phyloP scores from a whole-genome alignment of 2,113 vertebrate species.

The Aplodontia rufa region DNA sequence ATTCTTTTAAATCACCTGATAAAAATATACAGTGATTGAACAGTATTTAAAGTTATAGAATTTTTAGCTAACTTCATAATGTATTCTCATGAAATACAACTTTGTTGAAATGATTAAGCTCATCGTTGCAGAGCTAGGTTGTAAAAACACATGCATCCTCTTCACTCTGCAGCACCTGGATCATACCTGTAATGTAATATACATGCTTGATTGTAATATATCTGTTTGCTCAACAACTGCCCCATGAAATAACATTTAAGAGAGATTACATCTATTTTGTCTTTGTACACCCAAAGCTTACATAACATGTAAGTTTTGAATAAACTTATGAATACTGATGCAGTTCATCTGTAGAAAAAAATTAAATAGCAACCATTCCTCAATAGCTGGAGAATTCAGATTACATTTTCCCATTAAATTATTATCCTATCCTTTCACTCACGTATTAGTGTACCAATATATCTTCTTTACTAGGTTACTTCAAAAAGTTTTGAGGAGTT shows the following conservation, averaged over 20 bases:
- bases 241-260: neutral
- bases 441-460: neutral
- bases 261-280: neutral
- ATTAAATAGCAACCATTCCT: neutral
- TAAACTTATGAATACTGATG: neutral
- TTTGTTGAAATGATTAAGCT: neutral
- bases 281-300: neutral
- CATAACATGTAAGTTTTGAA: neutral
- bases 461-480: neutral
- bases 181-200: neutral
- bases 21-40: conserved; percentile 6
- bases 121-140: neutral
- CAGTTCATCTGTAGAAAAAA: neutral
- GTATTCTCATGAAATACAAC: neutral
- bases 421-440: neutral
- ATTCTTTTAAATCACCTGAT: neutral
- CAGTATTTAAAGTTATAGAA: neutral
- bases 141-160: neutral
- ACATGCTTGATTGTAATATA: neutral
- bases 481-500: neutral
- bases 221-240: neutral
- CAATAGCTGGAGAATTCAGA: neutral
- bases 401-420: neutral
- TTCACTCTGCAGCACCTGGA: neutral
- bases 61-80: neutral